Percentiles rank a stretch among this genome's conserved stretches.
phyloP scores from a whole-genome alignment of 1,140 invertebrate species.

The Argopecten irradians region DNA sequence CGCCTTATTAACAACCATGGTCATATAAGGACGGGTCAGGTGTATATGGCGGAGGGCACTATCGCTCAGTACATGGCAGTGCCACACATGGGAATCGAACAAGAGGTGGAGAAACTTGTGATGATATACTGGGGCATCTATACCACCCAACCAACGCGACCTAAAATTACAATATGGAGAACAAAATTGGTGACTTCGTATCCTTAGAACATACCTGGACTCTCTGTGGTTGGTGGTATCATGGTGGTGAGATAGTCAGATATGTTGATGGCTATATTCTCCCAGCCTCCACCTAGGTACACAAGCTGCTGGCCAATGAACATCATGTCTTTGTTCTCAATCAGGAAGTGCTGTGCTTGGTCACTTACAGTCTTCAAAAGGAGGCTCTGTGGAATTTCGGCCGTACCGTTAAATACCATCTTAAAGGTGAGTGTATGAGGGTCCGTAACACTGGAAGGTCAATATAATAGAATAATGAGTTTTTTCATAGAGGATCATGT shows the following conservation, averaged over 20 bases:
- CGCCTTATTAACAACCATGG: no score
- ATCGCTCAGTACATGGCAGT: no score
- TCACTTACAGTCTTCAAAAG: constrained; percentile 34
- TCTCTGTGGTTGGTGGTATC: constrained; percentile 38
- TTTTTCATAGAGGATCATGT: no score
- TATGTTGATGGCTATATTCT: constrained; percentile 53
- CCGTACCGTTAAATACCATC: constrained; percentile 46
- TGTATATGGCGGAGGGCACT: no score
- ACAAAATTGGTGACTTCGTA: no score
- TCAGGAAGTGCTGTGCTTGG: constrained; percentile 43
- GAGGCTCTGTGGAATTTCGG: constrained; percentile 24
- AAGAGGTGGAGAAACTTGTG: no score
- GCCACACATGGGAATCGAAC: no score
- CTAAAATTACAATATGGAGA: no score
- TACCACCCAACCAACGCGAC: no score
- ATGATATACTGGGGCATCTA: no score
- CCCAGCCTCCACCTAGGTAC: constrained; percentile 36
- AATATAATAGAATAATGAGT: neutral
- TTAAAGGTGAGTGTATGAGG: constrained; percentile 50
- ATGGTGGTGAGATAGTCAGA: constrained; percentile 43
- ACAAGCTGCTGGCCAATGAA: constrained; percentile 49
- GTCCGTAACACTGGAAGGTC: constrained; percentile 36
- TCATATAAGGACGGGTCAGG: no score
- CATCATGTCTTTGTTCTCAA: constrained; percentile 52
- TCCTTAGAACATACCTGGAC: constrained; percentile 43